Base-by-base conservation (phyloP, 2,888 invertebrate genomes). In the Melipona beecheii region DNA sequence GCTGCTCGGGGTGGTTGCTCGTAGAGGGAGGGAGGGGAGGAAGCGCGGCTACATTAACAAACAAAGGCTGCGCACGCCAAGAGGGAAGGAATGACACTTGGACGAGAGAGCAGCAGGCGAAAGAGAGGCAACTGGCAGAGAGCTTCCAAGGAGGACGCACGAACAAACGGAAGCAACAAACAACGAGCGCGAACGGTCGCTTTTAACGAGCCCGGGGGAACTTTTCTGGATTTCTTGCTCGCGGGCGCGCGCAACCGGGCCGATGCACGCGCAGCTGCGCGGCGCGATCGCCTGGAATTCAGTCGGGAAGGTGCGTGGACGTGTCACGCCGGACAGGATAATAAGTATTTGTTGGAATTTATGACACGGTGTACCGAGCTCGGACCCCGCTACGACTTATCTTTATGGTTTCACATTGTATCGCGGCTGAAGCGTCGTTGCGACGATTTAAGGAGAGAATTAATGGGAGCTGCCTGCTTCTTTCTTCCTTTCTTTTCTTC, bases 21-120 rank as follows among this genome's bases (percentile, higher is more conserved):
- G 36, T 64, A 75, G 31, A 66, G 60, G 65, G 77, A 81, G n/a
- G 70, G 81, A 21, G 85, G 83, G 81, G 86, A 88, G 89, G 88
- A 87, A 87, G 85, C 84, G 79, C 86, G 85, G 89, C 86, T 89
- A 87, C 90, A 91, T 93, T 93, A 91, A 92, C 92, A 92, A 93
- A 93, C 93, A 92, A 92, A 91, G 91, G 91, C 84, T 64, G 81
- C 64, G 83, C 82, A 78, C 69, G 79, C 80, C 62, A 74, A 74
- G 60, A 19, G 75, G 60, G 71, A 85, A 89, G 81, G 82, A 90
- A 86, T 88, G 90, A 89, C 85, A 85, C 78, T 86, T 77, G 87
- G 81, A 87, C 86, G 31, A 75, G 79, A 75, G 79, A 81, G 69
- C 73, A 60, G 75, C 69, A 83, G 68, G 75, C 65, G 70, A 49